Conservation (phyloP, 2,113 vertebrate genomes). For the Crocuta crocuta region DNA sequence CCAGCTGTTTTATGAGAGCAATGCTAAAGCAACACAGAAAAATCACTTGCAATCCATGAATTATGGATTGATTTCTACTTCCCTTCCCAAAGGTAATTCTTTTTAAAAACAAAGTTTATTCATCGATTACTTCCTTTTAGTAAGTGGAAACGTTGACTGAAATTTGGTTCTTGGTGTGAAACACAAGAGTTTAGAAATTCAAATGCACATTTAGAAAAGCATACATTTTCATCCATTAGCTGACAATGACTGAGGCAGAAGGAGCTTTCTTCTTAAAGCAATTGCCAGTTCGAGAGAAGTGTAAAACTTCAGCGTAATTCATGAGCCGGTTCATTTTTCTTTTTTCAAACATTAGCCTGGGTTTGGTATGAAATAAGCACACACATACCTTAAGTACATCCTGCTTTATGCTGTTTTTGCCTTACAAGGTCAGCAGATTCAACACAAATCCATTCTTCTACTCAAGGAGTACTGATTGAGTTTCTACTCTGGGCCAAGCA, state of each 20-base stretch:
- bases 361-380: constrained; percentile 47
- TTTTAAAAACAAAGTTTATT: constrained; percentile 53
- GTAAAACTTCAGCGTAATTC: constrained; percentile 53
- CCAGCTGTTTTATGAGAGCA: background rate
- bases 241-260: constrained; percentile 11
- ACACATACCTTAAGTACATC: background rate
- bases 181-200: constrained; percentile 68
- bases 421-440: constrained; percentile 6
- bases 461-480: background rate
- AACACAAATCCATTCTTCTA: background rate
- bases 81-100: constrained; percentile 44
- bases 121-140: constrained; percentile 52
- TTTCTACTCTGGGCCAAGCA: background rate
- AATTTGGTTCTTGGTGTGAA: constrained; percentile 67
- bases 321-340: background rate
- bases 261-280: constrained; percentile 43
- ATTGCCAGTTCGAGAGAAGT: constrained; percentile 44
- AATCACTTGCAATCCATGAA: constrained; percentile 52
- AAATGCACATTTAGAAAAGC: constrained; percentile 41
- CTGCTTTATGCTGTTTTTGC: background rate
- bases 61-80: constrained; percentile 54
- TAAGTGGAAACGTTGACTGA: constrained; percentile 63
- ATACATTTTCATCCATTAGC: constrained; percentile 65
- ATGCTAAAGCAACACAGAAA: background rate
- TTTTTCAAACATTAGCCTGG: background rate